Evolutionary conservation across 2,888 invertebrate genomes (phyloP).

Genomic region (Liopterus haemorrhoidalis): DNA sequence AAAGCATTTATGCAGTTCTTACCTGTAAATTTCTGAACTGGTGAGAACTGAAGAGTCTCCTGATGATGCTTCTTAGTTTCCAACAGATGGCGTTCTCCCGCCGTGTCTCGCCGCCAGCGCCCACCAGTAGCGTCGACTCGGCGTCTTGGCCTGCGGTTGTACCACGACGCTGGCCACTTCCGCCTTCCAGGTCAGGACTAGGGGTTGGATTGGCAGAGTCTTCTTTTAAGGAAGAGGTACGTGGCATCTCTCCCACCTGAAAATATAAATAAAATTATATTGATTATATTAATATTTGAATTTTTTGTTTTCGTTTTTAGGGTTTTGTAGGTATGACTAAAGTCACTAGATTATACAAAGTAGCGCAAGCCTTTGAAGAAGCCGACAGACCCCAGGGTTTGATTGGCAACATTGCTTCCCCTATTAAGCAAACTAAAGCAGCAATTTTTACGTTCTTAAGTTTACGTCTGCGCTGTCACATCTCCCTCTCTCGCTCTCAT

Average conservation of each 20-base stretch:
- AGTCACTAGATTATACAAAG: no score
- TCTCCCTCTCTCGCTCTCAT: no score
- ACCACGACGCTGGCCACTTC: slow-evolving; percentile 33
- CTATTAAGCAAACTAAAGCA: no score
- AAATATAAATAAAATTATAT: neutral
- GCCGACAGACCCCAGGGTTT: no score
- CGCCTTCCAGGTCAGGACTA: slow-evolving; percentile 39
- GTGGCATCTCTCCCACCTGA: slow-evolving; percentile 19
- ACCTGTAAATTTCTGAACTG: slow-evolving; percentile 77
- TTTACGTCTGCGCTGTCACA: no score
- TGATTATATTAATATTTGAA: neutral
- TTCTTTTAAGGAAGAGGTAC: slow-evolving; percentile 28
- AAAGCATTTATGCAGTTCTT: slow-evolving; percentile 36
- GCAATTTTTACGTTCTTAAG: no score
- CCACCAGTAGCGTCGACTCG: slow-evolving; percentile 14
- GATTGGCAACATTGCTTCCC: no score
- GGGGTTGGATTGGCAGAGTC: slow-evolving; percentile 41
- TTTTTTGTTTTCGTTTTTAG: no score
- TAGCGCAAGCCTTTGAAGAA: no score
- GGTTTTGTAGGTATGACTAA: no score
- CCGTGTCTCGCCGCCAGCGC: slow-evolving; percentile 5
- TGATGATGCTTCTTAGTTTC: slow-evolving; percentile 49
- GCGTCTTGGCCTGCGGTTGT: slow-evolving; percentile 33
- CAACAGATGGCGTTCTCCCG: slow-evolving; percentile 20
- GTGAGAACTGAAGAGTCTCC: slow-evolving; percentile 63